Percentiles rank a stretch among this genome's conserved stretches.
Conservation (phyloP, 2,797 vertebrate genomes). For the Pseudomugil gertrudae region DNA sequence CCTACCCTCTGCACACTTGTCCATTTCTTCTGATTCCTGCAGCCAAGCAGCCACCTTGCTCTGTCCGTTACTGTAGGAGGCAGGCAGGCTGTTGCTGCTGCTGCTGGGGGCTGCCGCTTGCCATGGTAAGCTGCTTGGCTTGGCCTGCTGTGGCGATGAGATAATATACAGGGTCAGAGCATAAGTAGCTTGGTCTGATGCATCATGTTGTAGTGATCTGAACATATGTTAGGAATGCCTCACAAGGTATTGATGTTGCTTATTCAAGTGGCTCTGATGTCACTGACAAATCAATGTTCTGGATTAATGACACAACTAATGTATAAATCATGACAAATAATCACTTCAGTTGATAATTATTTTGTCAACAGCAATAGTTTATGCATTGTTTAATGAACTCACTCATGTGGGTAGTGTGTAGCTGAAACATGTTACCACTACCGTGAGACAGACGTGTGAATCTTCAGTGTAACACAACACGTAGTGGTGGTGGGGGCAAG, state of each 20-base stretch:
- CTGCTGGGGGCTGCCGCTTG: constrained; percentile 82
- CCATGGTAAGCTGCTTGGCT: constrained; percentile 88
- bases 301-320: background rate
- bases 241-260: background rate
- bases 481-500: too few relatives aligned
- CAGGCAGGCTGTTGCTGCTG: constrained; percentile 91
- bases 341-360: background rate
- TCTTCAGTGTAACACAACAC: too few relatives aligned
- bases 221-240: background rate
- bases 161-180: constrained; percentile 15
- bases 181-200: background rate
- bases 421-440: too few relatives aligned
- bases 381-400: background rate
- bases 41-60: constrained; percentile 98
- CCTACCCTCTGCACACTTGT: constrained; percentile 96
- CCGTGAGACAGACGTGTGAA: too few relatives aligned
- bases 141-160: constrained; percentile 75
- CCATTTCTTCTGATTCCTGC: constrained; percentile 98
- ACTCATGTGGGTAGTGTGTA: background rate
- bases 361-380: background rate
- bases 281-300: background rate
- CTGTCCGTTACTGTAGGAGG: constrained; percentile 93
- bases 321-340: background rate
- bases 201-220: background rate
- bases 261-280: background rate